A percentile compares a stretch with the other conserved stretches of the same genome.
phyloP scores from a whole-genome alignment of 2,113 vertebrate species.

The Chaenogobius annularis region DNA sequence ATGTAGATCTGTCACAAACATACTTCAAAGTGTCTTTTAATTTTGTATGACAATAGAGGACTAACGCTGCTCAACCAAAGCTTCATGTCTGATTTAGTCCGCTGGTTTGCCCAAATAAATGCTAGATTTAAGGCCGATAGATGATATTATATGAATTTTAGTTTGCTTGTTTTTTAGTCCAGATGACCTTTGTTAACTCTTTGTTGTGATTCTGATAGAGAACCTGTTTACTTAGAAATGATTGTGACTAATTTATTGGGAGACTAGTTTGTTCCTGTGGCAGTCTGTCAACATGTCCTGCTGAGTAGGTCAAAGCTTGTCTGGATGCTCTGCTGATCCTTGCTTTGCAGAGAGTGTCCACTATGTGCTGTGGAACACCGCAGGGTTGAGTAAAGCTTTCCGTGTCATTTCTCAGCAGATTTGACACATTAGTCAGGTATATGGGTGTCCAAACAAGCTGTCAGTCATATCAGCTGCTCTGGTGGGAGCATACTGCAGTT shows the following conservation, averaged over 20 bases:
- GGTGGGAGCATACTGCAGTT: conserved; percentile 23
- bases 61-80: background rate
- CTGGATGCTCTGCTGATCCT: conserved; percentile 40
- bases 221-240: background rate
- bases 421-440: conserved; percentile 46
- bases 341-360: conserved; percentile 26
- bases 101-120: too few species aligned
- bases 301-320: conserved; percentile 33
- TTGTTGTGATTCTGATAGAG: background rate
- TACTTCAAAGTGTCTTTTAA: too few species aligned
- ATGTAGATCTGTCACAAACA: background rate
- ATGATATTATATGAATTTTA: too few species aligned
- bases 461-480: conserved; percentile 46
- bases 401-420: conserved; percentile 40
- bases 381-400: conserved; percentile 15
- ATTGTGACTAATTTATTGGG: background rate
- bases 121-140: background rate
- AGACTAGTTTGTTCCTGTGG: conserved; percentile 26
- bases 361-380: conserved; percentile 16
- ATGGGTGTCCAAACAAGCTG: conserved; percentile 44
- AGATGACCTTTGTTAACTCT: too few species aligned
- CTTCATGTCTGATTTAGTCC: background rate
- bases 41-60: too few species aligned
- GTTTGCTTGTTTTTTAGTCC: too few species aligned
- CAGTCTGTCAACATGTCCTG: conserved; percentile 51